Evolutionary conservation across 2,113 vertebrate genomes (phyloP).

Genomic region (Gila orcuttii): DNA sequence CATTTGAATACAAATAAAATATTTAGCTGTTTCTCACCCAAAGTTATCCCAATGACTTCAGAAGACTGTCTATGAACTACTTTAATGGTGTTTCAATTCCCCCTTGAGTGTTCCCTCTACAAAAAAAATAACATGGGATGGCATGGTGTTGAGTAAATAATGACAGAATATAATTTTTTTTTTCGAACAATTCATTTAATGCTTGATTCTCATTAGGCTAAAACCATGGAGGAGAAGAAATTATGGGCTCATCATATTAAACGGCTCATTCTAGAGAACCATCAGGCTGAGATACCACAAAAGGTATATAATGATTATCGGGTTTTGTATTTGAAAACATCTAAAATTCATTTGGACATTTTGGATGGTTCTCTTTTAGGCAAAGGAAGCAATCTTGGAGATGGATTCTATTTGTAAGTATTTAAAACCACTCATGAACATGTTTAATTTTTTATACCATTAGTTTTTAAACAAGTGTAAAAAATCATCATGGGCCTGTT

Average conservation of each 20-base stretch:
- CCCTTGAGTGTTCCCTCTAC: neutral
- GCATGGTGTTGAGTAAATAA: neutral
- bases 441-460: neutral
- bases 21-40: neutral
- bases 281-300: constrained; percentile 89
- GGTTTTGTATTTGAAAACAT: neutral
- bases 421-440: neutral
- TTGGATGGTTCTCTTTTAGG: constrained; percentile 74
- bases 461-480: neutral
- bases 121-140: neutral
- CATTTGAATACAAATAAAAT: neutral
- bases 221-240: constrained; percentile 86
- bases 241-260: constrained; percentile 94
- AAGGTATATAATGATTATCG: constrained; percentile 74
- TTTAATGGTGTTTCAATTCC: neutral
- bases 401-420: constrained; percentile 90
- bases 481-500: neutral
- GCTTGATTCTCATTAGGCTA: constrained; percentile 75
- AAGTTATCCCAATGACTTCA: neutral
- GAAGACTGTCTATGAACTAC: neutral
- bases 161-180: neutral
- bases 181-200: neutral
- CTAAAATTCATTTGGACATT: neutral
- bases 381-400: constrained; percentile 92
- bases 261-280: constrained; percentile 91